Conservation (phyloP, 2,113 vertebrate species). For the Jaculus jaculus region DNA sequence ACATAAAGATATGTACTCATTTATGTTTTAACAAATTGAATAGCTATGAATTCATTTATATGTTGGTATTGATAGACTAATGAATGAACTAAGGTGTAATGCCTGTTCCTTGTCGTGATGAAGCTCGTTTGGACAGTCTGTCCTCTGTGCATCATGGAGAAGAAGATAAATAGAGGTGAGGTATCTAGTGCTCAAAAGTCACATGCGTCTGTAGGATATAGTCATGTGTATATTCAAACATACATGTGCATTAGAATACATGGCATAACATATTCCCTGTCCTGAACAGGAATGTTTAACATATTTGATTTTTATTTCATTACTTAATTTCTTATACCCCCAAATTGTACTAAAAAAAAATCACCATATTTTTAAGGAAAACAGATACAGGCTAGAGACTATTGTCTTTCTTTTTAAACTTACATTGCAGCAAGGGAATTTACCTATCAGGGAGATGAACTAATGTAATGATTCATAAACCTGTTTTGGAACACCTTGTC, state of each 20-base stretch:
- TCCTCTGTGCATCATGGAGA: not conserved
- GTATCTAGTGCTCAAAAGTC: too few species aligned
- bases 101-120: not conserved
- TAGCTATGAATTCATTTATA: too few species aligned
- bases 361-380: not conserved
- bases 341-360: not conserved
- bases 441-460: not conserved
- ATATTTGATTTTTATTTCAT: not conserved
- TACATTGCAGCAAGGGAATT: not conserved
- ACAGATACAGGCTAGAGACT: not conserved
- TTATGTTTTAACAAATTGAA: too few species aligned
- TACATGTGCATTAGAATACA: too few species aligned
- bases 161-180: too few species aligned
- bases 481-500: conserved; percentile 57
- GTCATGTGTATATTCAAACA: too few species aligned
- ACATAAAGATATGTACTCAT: too few species aligned
- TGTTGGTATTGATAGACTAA: too few species aligned
- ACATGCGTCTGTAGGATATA: too few species aligned
- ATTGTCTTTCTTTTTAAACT: not conserved
- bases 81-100: too few species aligned
- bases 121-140: not conserved
- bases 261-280: not conserved
- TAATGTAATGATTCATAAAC: conserved; percentile 47
- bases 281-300: not conserved
- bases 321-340: not conserved